These are phyloP conservation scores for Neodiprion virginianus DNA, from an alignment of 1,140 invertebrate genomes.

Conservation along the genomic window DNA sequence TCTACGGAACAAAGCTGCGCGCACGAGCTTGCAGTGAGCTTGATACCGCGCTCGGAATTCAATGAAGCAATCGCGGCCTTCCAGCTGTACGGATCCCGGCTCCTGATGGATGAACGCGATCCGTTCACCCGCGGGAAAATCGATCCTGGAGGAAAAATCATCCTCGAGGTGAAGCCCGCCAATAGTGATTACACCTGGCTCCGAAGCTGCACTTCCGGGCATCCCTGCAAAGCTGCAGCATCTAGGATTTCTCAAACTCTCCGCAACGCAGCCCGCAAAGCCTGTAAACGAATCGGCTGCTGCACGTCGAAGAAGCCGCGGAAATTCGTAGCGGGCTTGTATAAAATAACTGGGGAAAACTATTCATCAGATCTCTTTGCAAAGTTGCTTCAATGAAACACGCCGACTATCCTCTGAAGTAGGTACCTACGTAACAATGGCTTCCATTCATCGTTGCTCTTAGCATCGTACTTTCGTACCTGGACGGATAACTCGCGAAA, in stretches of 20 bases:
- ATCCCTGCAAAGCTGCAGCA: no score
- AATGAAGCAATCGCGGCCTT: no score
- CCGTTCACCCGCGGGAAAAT: no score
- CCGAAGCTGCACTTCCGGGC: no score
- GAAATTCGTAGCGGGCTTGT: background rate
- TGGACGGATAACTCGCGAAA: background rate
- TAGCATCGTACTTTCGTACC: background rate
- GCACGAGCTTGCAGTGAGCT: no score
- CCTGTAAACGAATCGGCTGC: background rate
- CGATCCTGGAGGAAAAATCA: no score
- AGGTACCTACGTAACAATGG: background rate
- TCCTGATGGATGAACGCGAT: no score
- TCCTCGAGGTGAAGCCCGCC: no score
- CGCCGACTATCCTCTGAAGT: background rate
- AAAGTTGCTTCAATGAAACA: background rate
- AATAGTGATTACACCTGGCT: no score
- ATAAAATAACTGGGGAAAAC: background rate
- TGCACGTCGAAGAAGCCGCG: conserved; percentile 1
- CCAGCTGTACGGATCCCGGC: no score
- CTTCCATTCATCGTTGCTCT: background rate
- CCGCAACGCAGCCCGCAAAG: background rate
- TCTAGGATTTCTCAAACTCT: background rate
- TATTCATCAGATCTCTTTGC: background rate
- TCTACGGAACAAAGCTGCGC: no score
- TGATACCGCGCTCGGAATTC: no score